These are phyloP conservation scores for Cephus pulcher DNA, from an alignment of 2,888 invertebrate species.

Conservation along the genomic window DNA sequence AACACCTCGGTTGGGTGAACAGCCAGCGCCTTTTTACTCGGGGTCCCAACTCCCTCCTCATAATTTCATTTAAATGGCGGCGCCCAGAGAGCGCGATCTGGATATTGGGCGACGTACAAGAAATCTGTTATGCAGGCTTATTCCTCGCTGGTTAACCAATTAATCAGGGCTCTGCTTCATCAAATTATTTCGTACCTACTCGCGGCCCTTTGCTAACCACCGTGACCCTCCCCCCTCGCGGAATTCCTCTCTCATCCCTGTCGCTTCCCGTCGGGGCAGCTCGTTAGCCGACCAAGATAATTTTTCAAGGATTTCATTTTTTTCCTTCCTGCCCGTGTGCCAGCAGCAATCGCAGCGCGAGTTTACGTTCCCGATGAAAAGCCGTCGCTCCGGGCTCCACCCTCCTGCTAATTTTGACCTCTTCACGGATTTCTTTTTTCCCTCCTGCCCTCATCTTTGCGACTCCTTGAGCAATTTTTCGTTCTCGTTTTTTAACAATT, in stretches of 20 bases:
- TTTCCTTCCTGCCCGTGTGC: constrained; percentile 25
- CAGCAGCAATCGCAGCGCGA: not conserved
- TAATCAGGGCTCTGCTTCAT: constrained; percentile 53
- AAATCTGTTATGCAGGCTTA: constrained; percentile 40
- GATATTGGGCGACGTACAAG: constrained; percentile 29
- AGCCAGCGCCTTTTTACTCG: constrained; percentile 8
- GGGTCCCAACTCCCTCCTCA: constrained; percentile 8
- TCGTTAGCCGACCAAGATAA: constrained; percentile 36
- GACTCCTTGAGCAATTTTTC: not conserved
- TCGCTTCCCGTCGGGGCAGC: constrained; percentile 9
- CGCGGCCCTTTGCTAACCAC: not conserved
- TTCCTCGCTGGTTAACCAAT: constrained; percentile 41
- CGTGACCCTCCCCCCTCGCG: constrained; percentile 10
- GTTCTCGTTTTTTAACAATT: not conserved
- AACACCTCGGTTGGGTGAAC: constrained; percentile 35
- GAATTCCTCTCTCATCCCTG: not conserved
- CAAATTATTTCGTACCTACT: constrained; percentile 50
- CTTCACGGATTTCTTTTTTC: not conserved
- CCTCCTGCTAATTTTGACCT: not conserved
- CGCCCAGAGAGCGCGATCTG: constrained; percentile 31
- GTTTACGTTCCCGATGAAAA: not conserved
- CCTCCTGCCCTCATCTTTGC: not conserved
- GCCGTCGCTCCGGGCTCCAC: constrained; percentile 1
- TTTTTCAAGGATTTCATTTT: constrained; percentile 47
- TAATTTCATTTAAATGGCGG: constrained; percentile 42